phyloP scores from a whole-genome alignment of 2,113 vertebrate genomes.

The Mirounga angustirostris region DNA sequence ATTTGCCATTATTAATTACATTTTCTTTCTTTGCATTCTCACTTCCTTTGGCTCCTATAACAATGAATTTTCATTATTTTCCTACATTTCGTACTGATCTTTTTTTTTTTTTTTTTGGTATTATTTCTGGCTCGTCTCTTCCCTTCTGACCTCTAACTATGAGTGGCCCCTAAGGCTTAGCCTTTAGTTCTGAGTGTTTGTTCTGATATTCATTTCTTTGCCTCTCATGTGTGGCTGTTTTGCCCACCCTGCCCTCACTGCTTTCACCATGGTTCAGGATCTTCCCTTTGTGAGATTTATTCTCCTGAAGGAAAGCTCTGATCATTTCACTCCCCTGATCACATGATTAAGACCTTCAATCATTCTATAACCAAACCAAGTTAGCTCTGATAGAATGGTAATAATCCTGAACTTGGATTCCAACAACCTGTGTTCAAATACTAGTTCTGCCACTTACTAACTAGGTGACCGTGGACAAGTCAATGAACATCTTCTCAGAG shows the following conservation, averaged over 20 bases:
- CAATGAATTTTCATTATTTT: constrained; percentile 33
- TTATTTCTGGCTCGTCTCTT: constrained; percentile 41
- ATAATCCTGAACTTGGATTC: background rate
- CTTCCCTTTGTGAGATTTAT: constrained; percentile 6
- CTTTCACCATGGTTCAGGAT: background rate
- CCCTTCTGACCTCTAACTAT: background rate
- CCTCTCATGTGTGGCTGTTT: background rate
- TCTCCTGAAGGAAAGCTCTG: background rate
- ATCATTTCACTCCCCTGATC: background rate
- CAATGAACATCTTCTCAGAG: background rate
- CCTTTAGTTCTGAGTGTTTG: background rate
- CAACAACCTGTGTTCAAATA: background rate
- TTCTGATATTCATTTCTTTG: background rate
- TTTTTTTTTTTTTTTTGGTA: background rate
- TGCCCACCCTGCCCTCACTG: background rate
- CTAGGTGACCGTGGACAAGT: background rate
- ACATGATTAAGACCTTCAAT: background rate
- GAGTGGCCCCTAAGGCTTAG: background rate
- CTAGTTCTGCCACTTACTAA: background rate
- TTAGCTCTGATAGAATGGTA: background rate
- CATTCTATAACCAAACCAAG: background rate
- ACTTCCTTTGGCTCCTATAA: constrained; percentile 24
- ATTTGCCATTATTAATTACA: constrained; percentile 15
- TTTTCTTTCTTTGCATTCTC: constrained; percentile 3
- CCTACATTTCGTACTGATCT: background rate